Evolutionary conservation across 2,113 vertebrate genomes (phyloP), one percentile per base, ranked within the genome.

Genomic region (Agelaius tricolor): DNA sequence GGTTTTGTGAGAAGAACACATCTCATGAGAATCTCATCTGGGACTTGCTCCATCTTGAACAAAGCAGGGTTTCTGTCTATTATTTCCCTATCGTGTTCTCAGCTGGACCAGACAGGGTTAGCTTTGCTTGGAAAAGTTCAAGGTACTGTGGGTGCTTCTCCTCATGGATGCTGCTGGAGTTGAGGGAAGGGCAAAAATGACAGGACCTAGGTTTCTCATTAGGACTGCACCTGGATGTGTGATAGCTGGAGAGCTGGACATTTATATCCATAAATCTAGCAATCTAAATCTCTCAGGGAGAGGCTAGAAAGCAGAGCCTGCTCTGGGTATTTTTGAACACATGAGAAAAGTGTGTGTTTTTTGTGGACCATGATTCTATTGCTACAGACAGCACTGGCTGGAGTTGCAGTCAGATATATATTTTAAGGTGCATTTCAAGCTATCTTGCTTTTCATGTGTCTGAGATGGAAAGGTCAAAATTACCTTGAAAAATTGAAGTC

Each of bases 31-130:
- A 39, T 67, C 39, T 66, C n/a, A 87, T 49, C 61, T 74, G 43
- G 11, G 46, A 41, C n/a, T 74, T 78, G 17, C 3, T 78, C n/a
- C n/a, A 15, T 37, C 28, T 31, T 59, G 47, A 71, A 78, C 22
- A 87, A 74, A 43, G 37, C 28, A 78, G 8, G 11, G 47, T 66
- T 84, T 66, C 58, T 67, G 7, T 66, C 13, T 73, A 73, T 41
- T 27, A 46, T 26, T 49, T 4, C 0, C 13, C 11, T 81, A 3
- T 43, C 1, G 1, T 44, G 19, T 43, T 62, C 28, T 93, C n/a
- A 78, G 37, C 16, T 84, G 39, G 37, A n/a, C 24, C 14, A 74
- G 12, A 11, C 8, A 57, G 35, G 16, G 6, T 61, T 88, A 61
- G n/a, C 5, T 86, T 72, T 62, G 21, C 44, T 58, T 72, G 33